Evolutionary conservation across 2,797 vertebrate species (phyloP).

Genomic region (Karalla daura): DNA sequence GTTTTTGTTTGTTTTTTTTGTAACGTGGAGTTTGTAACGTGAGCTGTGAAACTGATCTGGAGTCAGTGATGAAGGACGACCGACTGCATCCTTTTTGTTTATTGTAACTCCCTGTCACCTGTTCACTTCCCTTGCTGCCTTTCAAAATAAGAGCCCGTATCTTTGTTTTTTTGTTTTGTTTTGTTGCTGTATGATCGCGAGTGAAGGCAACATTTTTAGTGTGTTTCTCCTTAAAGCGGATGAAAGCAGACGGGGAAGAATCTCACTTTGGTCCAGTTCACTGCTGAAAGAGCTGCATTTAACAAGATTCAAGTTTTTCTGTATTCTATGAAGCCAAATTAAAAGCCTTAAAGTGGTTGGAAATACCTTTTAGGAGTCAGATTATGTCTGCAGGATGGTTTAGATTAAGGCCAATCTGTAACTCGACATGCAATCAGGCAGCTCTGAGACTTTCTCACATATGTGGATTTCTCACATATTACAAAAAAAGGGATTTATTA

Average conservation of each 20-base stretch:
- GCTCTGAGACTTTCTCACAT: too few relatives aligned
- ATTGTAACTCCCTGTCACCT: constrained; percentile 28
- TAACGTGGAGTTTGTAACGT: not conserved
- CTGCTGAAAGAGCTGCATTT: not conserved
- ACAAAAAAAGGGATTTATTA: too few relatives aligned
- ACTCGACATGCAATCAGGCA: not conserved
- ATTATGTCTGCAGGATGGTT: not conserved
- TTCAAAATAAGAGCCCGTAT: constrained; percentile 44
- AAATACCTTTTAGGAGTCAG: not conserved
- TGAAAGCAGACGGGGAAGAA: constrained; percentile 9
- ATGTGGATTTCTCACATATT: too few relatives aligned
- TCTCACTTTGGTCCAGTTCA: not conserved
- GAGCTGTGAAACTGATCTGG: constrained; percentile 37
- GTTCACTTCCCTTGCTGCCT: constrained; percentile 15
- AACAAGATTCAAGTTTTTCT: not conserved
- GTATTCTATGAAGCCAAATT: not conserved
- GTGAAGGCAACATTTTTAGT: constrained; percentile 72
- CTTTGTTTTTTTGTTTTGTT: too few relatives aligned
- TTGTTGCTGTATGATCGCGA: constrained; percentile 76
- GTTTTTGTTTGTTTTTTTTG: not conserved
- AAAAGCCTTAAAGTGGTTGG: not conserved
- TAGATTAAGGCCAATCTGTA: not conserved
- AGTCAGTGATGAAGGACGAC: constrained; percentile 7
- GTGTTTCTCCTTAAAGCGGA: constrained; percentile 76
- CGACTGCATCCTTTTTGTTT: constrained; percentile 6